These are phyloP conservation scores for Papilio demoleus DNA, from an alignment of 2,888 invertebrate species.

Conservation along the genomic window DNA sequence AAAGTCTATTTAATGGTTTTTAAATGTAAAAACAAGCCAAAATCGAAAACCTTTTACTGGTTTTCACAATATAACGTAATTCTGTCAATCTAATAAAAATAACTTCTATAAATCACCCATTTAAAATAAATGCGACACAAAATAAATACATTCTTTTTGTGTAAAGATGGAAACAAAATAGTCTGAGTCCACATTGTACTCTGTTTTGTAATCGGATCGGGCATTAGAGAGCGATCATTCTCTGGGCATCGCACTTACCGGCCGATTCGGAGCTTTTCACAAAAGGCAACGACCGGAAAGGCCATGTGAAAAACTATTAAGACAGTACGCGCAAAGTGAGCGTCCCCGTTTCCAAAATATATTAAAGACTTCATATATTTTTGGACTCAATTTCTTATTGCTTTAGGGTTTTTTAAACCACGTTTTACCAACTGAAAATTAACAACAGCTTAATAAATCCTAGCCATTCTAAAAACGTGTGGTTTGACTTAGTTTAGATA, in stretches of 20 bases:
- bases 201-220: constrained; percentile 45
- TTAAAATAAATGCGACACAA: neutral
- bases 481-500: too few relatives aligned
- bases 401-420: too few relatives aligned
- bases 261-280: constrained; percentile 47
- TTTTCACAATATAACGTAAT: too few relatives aligned
- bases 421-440: too few relatives aligned
- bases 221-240: constrained; percentile 64
- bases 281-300: constrained; percentile 50
- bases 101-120: neutral
- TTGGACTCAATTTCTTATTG: neutral
- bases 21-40: too few relatives aligned
- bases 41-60: too few relatives aligned
- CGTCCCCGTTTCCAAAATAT: constrained; percentile 2
- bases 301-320: constrained; percentile 52
- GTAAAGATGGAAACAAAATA: constrained; percentile 36
- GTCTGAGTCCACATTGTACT: constrained; percentile 41
- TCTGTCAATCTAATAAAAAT: too few relatives aligned
- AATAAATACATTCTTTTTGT: constrained; percentile 1
- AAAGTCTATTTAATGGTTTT: too few relatives aligned
- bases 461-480: too few relatives aligned
- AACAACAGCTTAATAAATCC: too few relatives aligned
- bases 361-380: constrained; percentile 7
- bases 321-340: constrained; percentile 47
- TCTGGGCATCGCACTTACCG: constrained; percentile 57